phyloP scores from a whole-genome alignment of 2,113 vertebrate genomes.

The Donacobius atricapilla region DNA sequence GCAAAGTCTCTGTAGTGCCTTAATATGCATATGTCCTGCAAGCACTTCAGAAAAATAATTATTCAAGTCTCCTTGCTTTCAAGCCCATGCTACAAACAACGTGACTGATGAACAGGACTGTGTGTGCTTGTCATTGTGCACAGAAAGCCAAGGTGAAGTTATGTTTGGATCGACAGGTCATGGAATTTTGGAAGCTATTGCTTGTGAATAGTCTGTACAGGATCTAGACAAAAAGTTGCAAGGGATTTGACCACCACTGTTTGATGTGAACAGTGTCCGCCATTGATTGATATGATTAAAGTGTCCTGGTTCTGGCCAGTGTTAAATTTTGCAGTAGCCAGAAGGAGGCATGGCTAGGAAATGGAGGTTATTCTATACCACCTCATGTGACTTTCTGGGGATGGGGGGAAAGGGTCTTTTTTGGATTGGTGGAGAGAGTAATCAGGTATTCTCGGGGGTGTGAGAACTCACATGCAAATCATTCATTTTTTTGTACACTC shows the following conservation, averaged over 20 bases:
- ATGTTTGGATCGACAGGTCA: neutral
- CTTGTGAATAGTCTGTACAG: neutral
- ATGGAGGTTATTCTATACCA: rapidly evolving
- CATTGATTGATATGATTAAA: neutral
- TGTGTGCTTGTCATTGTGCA: neutral
- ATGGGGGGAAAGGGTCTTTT: neutral
- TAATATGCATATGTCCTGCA: neutral
- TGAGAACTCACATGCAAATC: neutral
- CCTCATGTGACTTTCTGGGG: neutral
- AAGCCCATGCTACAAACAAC: neutral
- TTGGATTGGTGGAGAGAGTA: neutral
- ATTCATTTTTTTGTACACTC: neutral
- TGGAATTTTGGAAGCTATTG: neutral
- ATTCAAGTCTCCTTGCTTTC: neutral
- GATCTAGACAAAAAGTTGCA: neutral
- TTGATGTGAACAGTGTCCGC: neutral
- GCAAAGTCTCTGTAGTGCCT: neutral
- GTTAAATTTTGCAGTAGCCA: neutral
- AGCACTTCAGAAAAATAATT: neutral
- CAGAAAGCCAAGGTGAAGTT: neutral
- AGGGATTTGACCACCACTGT: neutral
- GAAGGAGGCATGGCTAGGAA: neutral
- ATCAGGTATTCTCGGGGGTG: rapidly evolving
- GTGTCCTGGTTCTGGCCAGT: neutral
- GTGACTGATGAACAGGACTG: neutral